These are phyloP conservation scores for Ischnus inquisitorius DNA, from an alignment of 2,888 invertebrate species.

Conservation along the genomic window DNA sequence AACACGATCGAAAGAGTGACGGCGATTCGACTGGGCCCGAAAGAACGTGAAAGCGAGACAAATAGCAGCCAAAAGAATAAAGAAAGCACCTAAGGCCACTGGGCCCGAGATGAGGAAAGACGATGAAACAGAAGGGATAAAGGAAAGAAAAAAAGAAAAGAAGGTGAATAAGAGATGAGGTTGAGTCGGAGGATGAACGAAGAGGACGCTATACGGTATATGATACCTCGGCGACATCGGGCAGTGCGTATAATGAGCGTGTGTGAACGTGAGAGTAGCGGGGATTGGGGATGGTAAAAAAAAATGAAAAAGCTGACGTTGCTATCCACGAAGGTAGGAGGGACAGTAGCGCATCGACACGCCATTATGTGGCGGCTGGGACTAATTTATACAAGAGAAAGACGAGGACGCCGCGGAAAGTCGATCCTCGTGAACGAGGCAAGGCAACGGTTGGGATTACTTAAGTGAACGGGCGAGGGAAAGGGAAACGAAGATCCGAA, in stretches of 20 bases:
- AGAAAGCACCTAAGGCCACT: background rate
- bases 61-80: slow-evolving; percentile 3
- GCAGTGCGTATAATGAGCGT: background rate
- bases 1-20: slow-evolving; percentile 58
- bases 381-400: slow-evolving; percentile 85
- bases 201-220: slow-evolving; percentile 9
- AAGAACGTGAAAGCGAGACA: slow-evolving; percentile 55
- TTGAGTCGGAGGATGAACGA: slow-evolving; percentile 8
- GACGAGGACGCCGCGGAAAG: slow-evolving; percentile 82
- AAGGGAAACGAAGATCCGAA: slow-evolving; percentile 43
- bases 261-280: background rate
- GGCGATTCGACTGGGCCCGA: slow-evolving; percentile 8
- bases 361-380: slow-evolving; percentile 85
- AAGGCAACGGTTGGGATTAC: slow-evolving; percentile 15
- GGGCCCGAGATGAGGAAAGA: background rate
- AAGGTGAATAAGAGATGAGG: background rate
- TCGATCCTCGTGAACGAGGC: slow-evolving; percentile 71
- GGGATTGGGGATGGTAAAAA: background rate
- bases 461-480: slow-evolving; percentile 58
- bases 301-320: slow-evolving; percentile 13
- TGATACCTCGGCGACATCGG: slow-evolving; percentile 18
- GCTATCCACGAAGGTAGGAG: slow-evolving; percentile 65
- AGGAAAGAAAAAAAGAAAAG: background rate
- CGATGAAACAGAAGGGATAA: background rate
- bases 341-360: slow-evolving; percentile 85